phyloP scores from a whole-genome alignment of 2,797 vertebrate genomes.

The Cryptoblepharus egeriae region DNA sequence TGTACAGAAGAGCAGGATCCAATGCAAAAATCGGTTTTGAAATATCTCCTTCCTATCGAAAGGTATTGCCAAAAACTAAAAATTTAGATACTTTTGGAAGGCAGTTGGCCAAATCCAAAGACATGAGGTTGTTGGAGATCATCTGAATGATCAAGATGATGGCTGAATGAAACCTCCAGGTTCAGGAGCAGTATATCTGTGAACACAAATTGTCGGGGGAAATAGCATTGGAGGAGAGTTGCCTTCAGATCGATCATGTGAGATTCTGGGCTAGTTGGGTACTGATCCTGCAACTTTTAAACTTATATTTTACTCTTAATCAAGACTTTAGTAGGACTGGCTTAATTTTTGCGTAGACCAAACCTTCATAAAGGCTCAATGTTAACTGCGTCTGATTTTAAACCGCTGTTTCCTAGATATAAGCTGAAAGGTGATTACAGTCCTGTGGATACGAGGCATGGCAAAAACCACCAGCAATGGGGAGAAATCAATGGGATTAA shows the following conservation, averaged over 20 bases:
- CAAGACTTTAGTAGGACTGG: slow-evolving; percentile 45
- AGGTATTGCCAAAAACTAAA: no score
- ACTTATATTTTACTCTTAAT: not conserved
- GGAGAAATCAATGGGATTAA: slow-evolving; percentile 68
- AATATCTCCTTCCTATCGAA: no score
- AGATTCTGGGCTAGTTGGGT: not conserved
- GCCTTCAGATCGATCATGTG: not conserved
- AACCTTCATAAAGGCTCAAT: not conserved
- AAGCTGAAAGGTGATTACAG: slow-evolving; percentile 21
- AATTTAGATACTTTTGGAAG: not conserved
- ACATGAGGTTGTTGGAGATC: no score
- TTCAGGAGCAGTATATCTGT: not conserved
- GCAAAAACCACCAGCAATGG: slow-evolving; percentile 50
- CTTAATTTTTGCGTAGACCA: slow-evolving; percentile 43
- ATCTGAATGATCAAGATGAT: no score
- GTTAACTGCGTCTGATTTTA: slow-evolving; percentile 53
- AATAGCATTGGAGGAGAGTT: not conserved
- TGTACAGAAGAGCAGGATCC: no score
- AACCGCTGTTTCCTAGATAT: slow-evolving; percentile 53
- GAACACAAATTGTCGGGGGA: not conserved
- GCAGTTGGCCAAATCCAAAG: not conserved
- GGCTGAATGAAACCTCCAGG: not conserved
- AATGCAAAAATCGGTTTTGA: no score
- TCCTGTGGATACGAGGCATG: slow-evolving; percentile 12
- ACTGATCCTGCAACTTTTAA: not conserved